A percentile compares a stretch with the other conserved stretches of the same genome.
phyloP scores from a whole-genome alignment of 2,113 vertebrate genomes.

The Apodemus sylvaticus region DNA sequence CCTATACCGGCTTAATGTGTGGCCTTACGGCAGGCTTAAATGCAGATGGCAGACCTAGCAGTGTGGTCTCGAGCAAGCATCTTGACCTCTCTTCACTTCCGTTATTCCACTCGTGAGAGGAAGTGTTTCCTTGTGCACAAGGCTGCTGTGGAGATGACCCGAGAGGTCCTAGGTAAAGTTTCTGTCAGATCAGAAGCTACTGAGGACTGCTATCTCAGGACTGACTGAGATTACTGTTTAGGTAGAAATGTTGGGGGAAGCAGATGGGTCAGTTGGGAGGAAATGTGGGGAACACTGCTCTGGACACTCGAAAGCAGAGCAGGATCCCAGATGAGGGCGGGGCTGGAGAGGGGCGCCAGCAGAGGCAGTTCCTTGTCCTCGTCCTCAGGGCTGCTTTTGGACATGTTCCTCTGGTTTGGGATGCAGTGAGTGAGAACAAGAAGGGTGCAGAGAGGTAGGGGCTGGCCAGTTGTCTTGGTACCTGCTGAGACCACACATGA shows the following conservation, averaged over 20 bases:
- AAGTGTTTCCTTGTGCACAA: neutral
- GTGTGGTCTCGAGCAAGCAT: neutral
- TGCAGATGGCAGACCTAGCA: neutral
- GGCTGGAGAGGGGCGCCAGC: neutral
- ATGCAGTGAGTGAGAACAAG: neutral
- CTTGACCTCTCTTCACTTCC: neutral
- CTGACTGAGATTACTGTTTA: neutral
- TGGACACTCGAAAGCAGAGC: neutral
- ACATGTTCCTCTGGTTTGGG: neutral
- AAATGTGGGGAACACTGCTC: neutral
- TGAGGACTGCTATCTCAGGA: neutral
- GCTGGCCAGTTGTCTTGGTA: neutral
- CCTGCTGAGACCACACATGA: constrained; percentile 46
- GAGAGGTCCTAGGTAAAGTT: neutral
- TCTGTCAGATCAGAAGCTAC: neutral
- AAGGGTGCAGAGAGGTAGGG: neutral
- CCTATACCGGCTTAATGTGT: neutral
- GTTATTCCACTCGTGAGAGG: neutral
- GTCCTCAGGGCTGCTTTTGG: neutral
- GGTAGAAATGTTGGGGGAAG: neutral
- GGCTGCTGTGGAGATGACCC: neutral
- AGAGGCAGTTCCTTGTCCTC: neutral
- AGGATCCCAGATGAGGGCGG: neutral
- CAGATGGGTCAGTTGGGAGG: neutral
- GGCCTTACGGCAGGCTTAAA: neutral